Percentiles rank a stretch among this genome's conserved stretches.
Conservation (phyloP, 2,113 vertebrate species). For the Pseudopodoces humilis region DNA sequence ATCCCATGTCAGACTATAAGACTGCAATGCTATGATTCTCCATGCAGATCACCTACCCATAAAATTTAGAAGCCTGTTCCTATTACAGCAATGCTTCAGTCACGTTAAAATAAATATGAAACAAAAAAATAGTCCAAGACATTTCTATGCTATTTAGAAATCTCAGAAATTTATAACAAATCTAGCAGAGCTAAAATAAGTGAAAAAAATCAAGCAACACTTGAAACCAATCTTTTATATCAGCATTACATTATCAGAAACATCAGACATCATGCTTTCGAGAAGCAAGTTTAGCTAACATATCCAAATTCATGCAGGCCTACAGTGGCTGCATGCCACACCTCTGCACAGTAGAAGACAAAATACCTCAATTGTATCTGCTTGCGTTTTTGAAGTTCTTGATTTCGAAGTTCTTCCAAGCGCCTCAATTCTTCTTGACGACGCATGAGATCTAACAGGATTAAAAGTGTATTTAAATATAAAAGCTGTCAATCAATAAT, state of each 20-base stretch:
- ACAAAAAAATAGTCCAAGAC: not conserved
- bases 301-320: not conserved
- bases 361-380: slow-evolving; percentile 94
- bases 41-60: not conserved
- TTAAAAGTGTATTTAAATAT: not conserved
- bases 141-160: not conserved
- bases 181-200: not conserved
- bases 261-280: not conserved
- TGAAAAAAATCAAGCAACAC: not conserved
- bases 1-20: not conserved
- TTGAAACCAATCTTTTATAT: not conserved
- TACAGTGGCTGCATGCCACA: not conserved
- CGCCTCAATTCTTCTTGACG: slow-evolving; percentile 95
- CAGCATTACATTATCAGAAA: not conserved
- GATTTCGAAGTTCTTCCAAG: slow-evolving; percentile 94
- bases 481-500: not conserved
- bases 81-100: not conserved
- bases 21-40: not conserved
- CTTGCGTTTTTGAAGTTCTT: slow-evolving; percentile 96
- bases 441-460: slow-evolving; percentile 90
- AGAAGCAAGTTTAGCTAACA: not conserved
- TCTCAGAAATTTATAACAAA: not conserved
- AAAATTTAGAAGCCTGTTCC: not conserved
- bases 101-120: not conserved
- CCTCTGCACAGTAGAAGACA: not conserved